Conservation (phyloP, 2,113 vertebrate genomes). For the Gambusia affinis region DNA sequence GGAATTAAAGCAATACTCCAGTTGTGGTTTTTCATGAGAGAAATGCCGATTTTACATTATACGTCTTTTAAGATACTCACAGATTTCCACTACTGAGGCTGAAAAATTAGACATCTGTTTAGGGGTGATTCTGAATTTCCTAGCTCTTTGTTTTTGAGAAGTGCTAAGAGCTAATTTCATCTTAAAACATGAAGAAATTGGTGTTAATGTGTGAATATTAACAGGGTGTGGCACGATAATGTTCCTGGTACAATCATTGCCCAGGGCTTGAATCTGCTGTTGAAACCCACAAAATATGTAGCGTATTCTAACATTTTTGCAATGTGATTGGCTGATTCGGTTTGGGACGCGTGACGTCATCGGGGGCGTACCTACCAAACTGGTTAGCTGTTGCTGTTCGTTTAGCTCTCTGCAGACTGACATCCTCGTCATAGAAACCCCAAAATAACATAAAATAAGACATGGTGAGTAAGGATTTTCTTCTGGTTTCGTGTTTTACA, state of each 20-base stretch:
- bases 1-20: too few relatives aligned
- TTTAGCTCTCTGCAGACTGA: not conserved
- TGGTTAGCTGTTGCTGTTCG: conserved; percentile 3
- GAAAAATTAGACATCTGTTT: too few relatives aligned
- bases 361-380: conserved; percentile 6
- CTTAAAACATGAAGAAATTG: too few relatives aligned
- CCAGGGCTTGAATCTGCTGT: not conserved
- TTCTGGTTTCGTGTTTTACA: accelerated
- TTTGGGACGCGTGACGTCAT: conserved; percentile 25
- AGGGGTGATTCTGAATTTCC: not conserved
- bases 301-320: not conserved
- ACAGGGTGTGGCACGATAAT: not conserved
- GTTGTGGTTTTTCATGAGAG: too few relatives aligned
- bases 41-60: too few relatives aligned
- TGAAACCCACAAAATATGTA: conserved; percentile 1
- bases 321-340: conserved; percentile 50
- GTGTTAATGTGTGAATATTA: not conserved
- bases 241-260: not conserved
- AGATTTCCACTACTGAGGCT: too few relatives aligned
- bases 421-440: conserved; percentile 1
- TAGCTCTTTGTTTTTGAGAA: not conserved
- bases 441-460: not conserved
- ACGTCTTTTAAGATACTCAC: not conserved
- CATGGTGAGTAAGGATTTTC: conserved; percentile 42
- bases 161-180: not conserved